Base-by-base conservation (phyloP, 2,888 invertebrate genomes). In the Clivina fossor region DNA sequence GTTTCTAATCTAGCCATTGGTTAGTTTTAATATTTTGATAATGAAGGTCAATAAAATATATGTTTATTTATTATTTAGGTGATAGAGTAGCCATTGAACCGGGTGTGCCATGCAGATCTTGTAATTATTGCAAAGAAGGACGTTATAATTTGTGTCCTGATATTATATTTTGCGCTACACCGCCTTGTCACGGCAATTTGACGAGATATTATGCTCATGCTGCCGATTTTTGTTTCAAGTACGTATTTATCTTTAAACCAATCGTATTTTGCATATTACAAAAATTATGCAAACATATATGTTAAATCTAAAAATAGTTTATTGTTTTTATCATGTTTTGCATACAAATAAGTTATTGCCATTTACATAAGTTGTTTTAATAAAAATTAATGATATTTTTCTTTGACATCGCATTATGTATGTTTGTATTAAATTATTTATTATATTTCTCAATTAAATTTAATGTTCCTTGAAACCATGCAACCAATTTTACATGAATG, bases 71-170 rank as follows among this genome's bases (percentile, higher is more conserved):
- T 61, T 62, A 1, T 64, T 76, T 80, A 68, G 94, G 95, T 1
- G 96, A 96, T 75, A 81, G 94, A 61, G 95, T 97, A 2, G 94
- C 94, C 1, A 87, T 97, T 62, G 96, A 97, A 74, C 97, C 97
- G 0, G 96, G 95, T 5, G 87, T 92, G 56, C 85, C 90, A 2
- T 98, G 97, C 68, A 81, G 93, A 50, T 74, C 75, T 48, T 98
- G 97, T 71, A 78, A 81, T 35, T 86, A 82, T 71, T 98, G 97
- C 76, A 93, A 92, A 75, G 78, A 76, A 56, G 97, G 97, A 32
- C 79, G 82, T 57, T 98, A 98, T 76, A 93, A 98, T 75, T 80
- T 97, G 35, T 98, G 98, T 64, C 80, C 82, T 0, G 89, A 90
- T 50, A 87, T 97, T 73, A 69, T 78, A 50, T 97, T 96, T 77